Conservation (phyloP, 2,797 vertebrate genomes). For the Scleropages formosus region DNA sequence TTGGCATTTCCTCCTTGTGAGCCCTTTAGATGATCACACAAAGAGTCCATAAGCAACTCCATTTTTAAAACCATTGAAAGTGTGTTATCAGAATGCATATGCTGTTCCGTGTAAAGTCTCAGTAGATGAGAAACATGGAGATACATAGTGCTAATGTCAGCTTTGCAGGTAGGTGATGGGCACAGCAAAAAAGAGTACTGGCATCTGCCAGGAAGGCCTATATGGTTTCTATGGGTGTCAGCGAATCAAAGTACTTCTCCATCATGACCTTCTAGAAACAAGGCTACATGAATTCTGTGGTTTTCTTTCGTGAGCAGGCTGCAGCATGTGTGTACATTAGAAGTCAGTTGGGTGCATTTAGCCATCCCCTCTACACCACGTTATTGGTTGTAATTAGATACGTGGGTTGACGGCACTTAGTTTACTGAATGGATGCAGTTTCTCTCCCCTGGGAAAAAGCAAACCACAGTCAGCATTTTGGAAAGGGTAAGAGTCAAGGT, state of each 20-base stretch:
- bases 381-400: neutral
- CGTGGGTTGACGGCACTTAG: constrained; percentile 3
- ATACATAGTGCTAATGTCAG: constrained; percentile 8
- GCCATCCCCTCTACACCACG: neutral
- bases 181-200: constrained; percentile 7
- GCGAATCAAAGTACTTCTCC: constrained; percentile 9
- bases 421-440: neutral
- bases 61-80: neutral
- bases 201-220: neutral
- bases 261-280: constrained; percentile 8
- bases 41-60: neutral
- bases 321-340: neutral
- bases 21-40: neutral
- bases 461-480: neutral
- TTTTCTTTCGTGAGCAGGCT: neutral
- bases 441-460: neutral
- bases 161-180: neutral
- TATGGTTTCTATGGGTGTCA: constrained; percentile 31
- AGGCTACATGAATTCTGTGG: neutral
- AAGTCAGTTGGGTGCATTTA: neutral
- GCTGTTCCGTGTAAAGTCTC: neutral
- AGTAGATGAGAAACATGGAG: neutral
- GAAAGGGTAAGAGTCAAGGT: neutral
- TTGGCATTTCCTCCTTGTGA: neutral
- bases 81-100: neutral